Evolutionary conservation across 2,888 invertebrate species (phyloP).

Genomic region (Frankliniella fusca): DNA sequence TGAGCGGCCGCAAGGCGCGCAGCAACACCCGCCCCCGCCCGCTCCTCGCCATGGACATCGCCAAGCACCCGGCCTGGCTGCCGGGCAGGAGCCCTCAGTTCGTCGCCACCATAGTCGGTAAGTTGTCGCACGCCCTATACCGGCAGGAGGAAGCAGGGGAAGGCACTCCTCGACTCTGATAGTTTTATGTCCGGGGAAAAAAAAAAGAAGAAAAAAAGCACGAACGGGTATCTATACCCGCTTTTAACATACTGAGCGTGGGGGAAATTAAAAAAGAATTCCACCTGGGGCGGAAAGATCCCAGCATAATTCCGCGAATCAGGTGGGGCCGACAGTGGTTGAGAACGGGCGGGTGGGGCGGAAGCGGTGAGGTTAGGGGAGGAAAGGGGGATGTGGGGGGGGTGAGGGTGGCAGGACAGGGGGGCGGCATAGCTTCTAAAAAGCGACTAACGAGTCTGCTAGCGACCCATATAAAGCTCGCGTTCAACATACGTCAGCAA

Average conservation of each 20-base stretch:
- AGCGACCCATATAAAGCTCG: no score
- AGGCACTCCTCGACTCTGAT: background rate
- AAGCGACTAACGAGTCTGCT: no score
- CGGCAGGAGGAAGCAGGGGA: background rate
- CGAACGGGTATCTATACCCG: background rate
- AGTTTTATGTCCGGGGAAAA: background rate
- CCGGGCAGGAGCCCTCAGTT: slow-evolving; percentile 12
- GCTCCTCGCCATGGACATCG: background rate
- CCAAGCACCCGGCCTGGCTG: background rate
- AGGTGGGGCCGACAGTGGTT: no score
- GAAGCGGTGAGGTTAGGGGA: no score
- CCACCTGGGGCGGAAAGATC: no score
- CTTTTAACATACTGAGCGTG: background rate
- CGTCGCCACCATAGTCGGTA: background rate
- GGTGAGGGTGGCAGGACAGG: no score
- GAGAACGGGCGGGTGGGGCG: no score
- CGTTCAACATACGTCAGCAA: no score
- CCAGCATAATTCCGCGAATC: no score
- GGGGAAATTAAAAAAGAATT: background rate
- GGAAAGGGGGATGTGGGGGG: no score
- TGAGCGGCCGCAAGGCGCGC: background rate
- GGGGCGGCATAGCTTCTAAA: no score
- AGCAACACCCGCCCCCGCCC: background rate
- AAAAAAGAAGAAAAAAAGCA: background rate
- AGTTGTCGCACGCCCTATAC: background rate